A percentile compares a stretch with the other conserved stretches of the same genome.
These are phyloP conservation scores for Drosophila seguyi DNA, from an alignment of 1,140 invertebrate species.

Conservation along the genomic window DNA sequence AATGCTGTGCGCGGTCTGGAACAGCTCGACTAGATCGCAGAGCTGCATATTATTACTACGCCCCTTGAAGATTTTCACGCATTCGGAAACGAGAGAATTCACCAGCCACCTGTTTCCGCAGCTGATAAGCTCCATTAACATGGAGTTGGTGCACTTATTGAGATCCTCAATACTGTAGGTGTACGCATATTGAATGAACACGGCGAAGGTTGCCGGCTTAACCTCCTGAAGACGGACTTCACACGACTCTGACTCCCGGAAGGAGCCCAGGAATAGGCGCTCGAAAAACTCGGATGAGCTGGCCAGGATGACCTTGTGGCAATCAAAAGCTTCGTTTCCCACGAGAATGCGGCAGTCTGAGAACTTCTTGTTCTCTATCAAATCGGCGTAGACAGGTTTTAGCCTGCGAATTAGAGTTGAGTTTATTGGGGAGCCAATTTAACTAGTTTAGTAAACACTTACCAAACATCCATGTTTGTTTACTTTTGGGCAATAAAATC, in stretches of 20 bases:
- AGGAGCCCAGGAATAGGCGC: constrained; percentile 32
- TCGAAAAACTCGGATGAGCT: constrained; percentile 40
- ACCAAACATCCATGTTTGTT: constrained; percentile 6
- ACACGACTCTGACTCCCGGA: constrained; percentile 8
- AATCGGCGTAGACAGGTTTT: neutral
- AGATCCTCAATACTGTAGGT: neutral
- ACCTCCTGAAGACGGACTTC: constrained; percentile 15
- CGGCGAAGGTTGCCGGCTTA: constrained; percentile 2
- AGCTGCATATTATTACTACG: neutral
- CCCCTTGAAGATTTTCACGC: neutral
- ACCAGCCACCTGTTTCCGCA: constrained; percentile 22
- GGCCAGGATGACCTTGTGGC: constrained; percentile 33
- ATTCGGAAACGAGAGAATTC: neutral
- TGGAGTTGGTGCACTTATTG: neutral
- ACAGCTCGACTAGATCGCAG: constrained; percentile 4
- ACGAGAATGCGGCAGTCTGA: constrained; percentile 33
- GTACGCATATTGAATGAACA: constrained; percentile 22
- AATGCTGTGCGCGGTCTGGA: neutral
- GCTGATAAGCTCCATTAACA: constrained; percentile 1
- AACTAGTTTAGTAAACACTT: neutral
- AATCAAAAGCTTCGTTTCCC: constrained; percentile 11
- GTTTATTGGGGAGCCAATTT: neutral
- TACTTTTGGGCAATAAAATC: neutral
- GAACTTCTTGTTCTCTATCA: constrained; percentile 23
- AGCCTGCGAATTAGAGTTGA: constrained; percentile 1